Evolutionary conservation across 1,140 invertebrate species (phyloP), one percentile per base, ranked within the genome.

Genomic region (Cherax destructor): DNA sequence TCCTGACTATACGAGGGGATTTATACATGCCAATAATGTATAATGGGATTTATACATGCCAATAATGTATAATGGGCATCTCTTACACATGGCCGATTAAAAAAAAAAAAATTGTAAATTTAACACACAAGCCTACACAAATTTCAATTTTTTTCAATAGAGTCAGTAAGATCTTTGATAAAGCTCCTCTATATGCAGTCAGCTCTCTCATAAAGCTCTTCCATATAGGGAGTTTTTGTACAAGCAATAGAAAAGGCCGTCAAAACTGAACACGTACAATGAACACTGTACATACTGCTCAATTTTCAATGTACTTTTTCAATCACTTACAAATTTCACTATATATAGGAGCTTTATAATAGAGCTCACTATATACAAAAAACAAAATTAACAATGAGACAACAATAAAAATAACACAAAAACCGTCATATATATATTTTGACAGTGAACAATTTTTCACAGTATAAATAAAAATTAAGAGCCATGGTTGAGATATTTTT

Each of bases 1-100:
- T 79, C 21, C 80, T 81, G 79, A 74, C 87, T 81, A 89, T 90
- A 24, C 49, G 49, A 90, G 80, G 77, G 69, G 59, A 80, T 80
- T 91, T 61, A 86, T 78, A 80, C 59, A 80, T 85, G 76, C 80
- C 85, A 91, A 91, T 79, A 72, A 61, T 77, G 79, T 88, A 21
- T 90, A 86, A 85, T 81, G 77, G 69, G 59, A 80, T 80, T 91
- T 61, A 86, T 78, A 80, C 59, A 80, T 85, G 76, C 80, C 85
- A 91, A 91, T 79, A 72, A 61, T 77, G 79, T 88, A 21, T 18
- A 74, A 69, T 85, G 85, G 72, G 50, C 81, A 90, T 84, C 76
- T 85, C 65, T 65, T n/a, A 91, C 79, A 83, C 89, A 80, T 79
- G 74, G 89, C 89, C 80, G 56, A 74, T 74, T 89, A 83, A 52